Evolutionary conservation across 2,888 invertebrate species (phyloP).

Genomic region (Pardosa pseudoannulata): DNA sequence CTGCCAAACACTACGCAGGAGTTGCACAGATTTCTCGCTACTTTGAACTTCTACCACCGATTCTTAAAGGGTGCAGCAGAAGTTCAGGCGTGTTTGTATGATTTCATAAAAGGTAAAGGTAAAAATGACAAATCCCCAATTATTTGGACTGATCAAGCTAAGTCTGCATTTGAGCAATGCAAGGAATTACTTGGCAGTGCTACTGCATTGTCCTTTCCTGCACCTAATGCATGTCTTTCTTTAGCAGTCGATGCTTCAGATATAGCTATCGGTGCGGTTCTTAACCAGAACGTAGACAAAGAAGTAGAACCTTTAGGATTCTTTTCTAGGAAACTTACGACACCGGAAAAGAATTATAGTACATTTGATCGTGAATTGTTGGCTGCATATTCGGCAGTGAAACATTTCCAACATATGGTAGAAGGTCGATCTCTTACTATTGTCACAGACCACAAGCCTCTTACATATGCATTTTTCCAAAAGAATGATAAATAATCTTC

Average conservation of each 20-base stretch:
- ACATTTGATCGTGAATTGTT: conserved; percentile 74
- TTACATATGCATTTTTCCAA: conserved; percentile 64
- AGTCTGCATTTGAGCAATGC: too few species aligned
- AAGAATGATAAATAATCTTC: not conserved
- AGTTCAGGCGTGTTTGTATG: not conserved
- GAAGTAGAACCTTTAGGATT: conserved; percentile 69
- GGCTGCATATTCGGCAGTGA: conserved; percentile 73
- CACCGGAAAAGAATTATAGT: not conserved
- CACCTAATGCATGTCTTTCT: not conserved
- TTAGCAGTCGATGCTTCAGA: conserved; percentile 20
- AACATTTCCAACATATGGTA: conserved; percentile 50
- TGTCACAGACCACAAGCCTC: conserved; percentile 73
- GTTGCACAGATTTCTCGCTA: not conserved
- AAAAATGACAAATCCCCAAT: conserved; percentile 13
- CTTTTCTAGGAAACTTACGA: conserved; percentile 4
- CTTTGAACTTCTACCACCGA: not conserved
- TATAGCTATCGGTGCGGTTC: conserved; percentile 44
- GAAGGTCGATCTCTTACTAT: conserved; percentile 51
- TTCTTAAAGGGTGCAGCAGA: not conserved
- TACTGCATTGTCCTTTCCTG: not conserved
- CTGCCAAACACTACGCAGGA: not conserved
- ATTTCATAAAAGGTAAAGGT: not conserved
- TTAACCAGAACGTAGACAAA: conserved; percentile 73
- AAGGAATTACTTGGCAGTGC: not conserved
- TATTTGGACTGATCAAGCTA: not conserved